Base-by-base conservation (phyloP, 2,113 vertebrate genomes). In the Hydropotes inermis region DNA sequence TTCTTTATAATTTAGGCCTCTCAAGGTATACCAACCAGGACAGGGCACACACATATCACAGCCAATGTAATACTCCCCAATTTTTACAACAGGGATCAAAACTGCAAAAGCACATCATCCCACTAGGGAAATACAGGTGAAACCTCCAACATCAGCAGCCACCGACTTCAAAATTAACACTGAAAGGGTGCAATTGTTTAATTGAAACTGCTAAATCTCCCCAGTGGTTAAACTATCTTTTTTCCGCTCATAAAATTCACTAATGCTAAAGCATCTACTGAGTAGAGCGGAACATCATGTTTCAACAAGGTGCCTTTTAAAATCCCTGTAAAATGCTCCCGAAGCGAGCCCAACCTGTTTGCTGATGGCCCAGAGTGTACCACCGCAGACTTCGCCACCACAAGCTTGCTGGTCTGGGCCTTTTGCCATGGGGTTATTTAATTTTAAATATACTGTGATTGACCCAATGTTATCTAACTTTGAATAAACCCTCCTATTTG, bases 341-440 rank as follows among this genome's bases (percentile, higher is more conserved):
- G 84, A 94, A 98, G 98, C 98, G 95, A 98, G 98, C 97, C 97
- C 97, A 98, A 98, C 98, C 98, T 98, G 98, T 98, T 98, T 98
- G 97, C 96, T 97, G 97, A 98, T 81, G 95, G 97, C 98, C 97
- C 96, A 97, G 79, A 47, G 15, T 97, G 94, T 95, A 98, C 96
- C 98, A 97, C 93, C 82, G 55, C 14, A 96, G 97, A 95, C 97
- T 98, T 97, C 3, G 25, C 36, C 98, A 97, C 64, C 93, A 95
- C 96, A 90, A 92, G 96, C 97, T 98, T 95, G 67, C 92, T 64
- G 92, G 93, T 91, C 96, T 98, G 97, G 98, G 98, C 97, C 23
- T 94, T 98, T 91, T 97, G 98, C 98, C 98, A 98, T 16, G 0
- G 50, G 94, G 50, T 95, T 97, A 97, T 97, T 98, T 98, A 98